These are phyloP conservation scores for Glyphotaelius pellucidus DNA, from an alignment of 2,888 invertebrate species.

Conservation along the genomic window DNA sequence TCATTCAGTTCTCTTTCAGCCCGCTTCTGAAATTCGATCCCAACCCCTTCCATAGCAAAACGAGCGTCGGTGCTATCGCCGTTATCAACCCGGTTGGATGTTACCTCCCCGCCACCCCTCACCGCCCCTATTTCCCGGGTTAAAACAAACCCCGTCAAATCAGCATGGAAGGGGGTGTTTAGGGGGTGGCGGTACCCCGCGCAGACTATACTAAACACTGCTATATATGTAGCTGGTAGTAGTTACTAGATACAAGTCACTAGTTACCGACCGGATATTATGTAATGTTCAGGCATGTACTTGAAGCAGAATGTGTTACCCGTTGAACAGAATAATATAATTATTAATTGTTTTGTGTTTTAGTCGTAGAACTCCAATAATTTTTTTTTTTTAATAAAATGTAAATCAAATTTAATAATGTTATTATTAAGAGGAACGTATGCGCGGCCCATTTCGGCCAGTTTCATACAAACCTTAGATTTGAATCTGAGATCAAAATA, in stretches of 20 bases:
- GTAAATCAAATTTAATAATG: too few species aligned
- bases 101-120: background rate
- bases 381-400: too few species aligned
- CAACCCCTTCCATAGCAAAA: background rate
- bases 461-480: too few species aligned
- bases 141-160: constrained; percentile 4
- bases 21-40: background rate
- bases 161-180: background rate
- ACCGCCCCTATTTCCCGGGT: background rate
- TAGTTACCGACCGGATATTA: background rate
- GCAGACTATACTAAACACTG: background rate
- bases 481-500: too few species aligned
- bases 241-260: background rate
- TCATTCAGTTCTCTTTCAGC: background rate
- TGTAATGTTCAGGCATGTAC: background rate
- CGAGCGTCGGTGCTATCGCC: constrained; percentile 3
- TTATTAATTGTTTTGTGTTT: too few species aligned
- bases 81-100: background rate
- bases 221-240: background rate
- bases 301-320: background rate
- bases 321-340: background rate
- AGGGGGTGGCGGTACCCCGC: background rate
- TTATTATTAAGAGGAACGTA: too few species aligned
- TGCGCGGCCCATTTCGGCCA: too few species aligned
- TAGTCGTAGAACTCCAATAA: too few species aligned